Conservation (phyloP, 2,888 invertebrate species). For the Plagodis pulveraria region DNA sequence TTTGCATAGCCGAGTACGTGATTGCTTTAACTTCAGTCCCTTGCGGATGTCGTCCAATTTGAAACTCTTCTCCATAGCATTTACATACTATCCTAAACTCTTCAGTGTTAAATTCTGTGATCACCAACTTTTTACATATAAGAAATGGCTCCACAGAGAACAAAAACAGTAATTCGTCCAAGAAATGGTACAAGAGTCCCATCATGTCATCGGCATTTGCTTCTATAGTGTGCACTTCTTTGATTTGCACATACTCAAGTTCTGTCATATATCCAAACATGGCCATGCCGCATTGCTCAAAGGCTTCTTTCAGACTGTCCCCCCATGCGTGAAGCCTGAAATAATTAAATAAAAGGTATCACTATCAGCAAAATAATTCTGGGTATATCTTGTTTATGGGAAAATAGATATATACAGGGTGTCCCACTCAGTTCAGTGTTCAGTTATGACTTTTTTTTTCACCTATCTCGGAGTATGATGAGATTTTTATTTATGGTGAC, state of each 20-base stretch:
- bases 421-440: no score
- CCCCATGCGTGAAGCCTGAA: constrained; percentile 97
- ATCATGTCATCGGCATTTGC: constrained; percentile 95
- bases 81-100: constrained; percentile 92
- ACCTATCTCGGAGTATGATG: no score
- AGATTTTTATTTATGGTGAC: no score
- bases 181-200: constrained; percentile 94
- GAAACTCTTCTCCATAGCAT: constrained; percentile 97
- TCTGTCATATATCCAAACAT: constrained; percentile 99
- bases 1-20: constrained; percentile 99
- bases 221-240: constrained; percentile 91
- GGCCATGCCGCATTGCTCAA: constrained; percentile 97
- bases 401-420: no score
- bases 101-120: constrained; percentile 93
- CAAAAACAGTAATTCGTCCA: constrained; percentile 96
- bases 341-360: constrained; percentile 23
- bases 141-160: constrained; percentile 97
- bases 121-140: constrained; percentile 94
- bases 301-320: constrained; percentile 92
- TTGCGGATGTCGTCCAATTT: constrained; percentile 96
- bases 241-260: constrained; percentile 92
- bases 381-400: no score
- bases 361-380: neutral
- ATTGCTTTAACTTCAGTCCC: constrained; percentile 99
- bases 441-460: no score